A percentile compares a stretch with the other conserved stretches of the same genome.
Evolutionary conservation across 1,140 invertebrate genomes (phyloP).

Genomic region (Aphaenogaster floridana): DNA sequence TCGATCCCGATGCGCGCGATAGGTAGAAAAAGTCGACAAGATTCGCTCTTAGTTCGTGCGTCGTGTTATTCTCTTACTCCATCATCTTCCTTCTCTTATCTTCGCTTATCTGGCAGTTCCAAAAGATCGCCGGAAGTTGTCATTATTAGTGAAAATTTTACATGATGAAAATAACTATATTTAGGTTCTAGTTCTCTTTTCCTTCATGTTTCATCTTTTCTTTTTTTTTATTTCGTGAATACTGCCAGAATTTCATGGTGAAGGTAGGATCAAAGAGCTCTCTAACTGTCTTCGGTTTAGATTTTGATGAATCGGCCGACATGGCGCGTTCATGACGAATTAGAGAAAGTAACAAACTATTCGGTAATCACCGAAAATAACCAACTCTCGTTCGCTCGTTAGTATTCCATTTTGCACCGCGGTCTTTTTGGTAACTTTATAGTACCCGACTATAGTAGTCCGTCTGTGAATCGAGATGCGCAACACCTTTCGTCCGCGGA

Average conservation of each 20-base stretch:
- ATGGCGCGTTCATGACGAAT: background rate
- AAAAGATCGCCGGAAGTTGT: background rate
- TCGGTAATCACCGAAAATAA: conserved; percentile 67
- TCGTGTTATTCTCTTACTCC: background rate
- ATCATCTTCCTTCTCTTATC: background rate
- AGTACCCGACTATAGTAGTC: conserved; percentile 59
- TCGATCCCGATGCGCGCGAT: conserved; percentile 13
- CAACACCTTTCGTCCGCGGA: conserved; percentile 67
- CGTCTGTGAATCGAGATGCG: conserved; percentile 8
- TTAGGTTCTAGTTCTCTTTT: background rate
- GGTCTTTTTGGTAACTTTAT: conserved; percentile 77
- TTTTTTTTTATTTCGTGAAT: background rate
- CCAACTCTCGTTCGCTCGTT: conserved; percentile 35
- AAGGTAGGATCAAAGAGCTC: background rate
- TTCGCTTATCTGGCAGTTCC: background rate
- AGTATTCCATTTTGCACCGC: conserved; percentile 62
- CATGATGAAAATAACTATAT: background rate
- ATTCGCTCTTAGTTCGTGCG: background rate
- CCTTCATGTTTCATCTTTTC: background rate
- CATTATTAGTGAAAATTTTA: background rate
- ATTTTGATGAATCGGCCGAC: background rate
- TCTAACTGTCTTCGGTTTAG: background rate
- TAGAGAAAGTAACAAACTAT: conserved; percentile 69
- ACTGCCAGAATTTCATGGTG: background rate
- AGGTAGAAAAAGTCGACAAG: background rate